Evolutionary conservation across 1,140 invertebrate genomes (phyloP), one percentile per base, ranked within the genome.

Genomic region (Sitophilus oryzae): DNA sequence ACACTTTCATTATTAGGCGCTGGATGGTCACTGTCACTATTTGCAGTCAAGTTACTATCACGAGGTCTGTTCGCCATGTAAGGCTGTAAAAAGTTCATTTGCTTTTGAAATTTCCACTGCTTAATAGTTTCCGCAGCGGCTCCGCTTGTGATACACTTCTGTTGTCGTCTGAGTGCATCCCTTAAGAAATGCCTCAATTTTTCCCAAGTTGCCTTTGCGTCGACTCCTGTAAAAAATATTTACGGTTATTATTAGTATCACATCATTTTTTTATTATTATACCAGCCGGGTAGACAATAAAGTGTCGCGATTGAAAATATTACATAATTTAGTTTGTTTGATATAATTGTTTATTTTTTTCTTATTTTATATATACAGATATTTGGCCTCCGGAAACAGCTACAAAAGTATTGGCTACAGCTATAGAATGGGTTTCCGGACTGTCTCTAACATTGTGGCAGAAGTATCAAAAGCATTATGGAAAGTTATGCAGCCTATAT

Each of bases 391-490:
- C n/a, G 59, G 56, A 11, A 42, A 58, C 47, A 47, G 35, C 18
- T 62, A 47, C 40, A 38, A 30, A 50, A 60, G 41, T 52, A 55
- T 61, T 52, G 59, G 36, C 10, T 60, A 45, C 25, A 62, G 50
- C 35, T 68, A 61, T 52, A 57, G 60, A 43, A 58, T 69, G 44
- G 62, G 58, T 37, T 47, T 52, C 41, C 34, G 50, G 3, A 64
- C 61, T 22, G 58, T 67, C 6, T 43, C 21, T 45, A 58, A 55
- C 11, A 66, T 67, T 54, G 61, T 66, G 4, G 23, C 40, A n/a
- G 48, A 59, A 48, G 59, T 62, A 22, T 61, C 52, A 38, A 15
- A 37, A 40, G 63, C 62, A 20, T 56, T 68, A 46, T 66, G 66
- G 63, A 62, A 59, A 53, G 10, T n/a, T 11, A 41, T 66, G 51